Percentiles rank a stretch among this genome's conserved stretches.
Evolutionary conservation across 1,140 invertebrate species (phyloP).

Genomic region (Leptopilina boulardi): DNA sequence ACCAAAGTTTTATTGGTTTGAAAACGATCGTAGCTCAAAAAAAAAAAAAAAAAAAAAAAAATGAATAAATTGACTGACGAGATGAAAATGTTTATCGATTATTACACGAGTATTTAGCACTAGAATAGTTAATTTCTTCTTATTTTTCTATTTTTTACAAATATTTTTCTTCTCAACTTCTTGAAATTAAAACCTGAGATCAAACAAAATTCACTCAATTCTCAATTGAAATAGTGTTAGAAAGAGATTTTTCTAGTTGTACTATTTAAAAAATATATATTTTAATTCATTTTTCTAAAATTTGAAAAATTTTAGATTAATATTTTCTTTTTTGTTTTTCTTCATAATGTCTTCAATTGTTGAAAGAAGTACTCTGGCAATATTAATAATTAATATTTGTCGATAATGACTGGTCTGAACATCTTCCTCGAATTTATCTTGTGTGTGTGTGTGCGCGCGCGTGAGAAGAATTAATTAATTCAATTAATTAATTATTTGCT

Average conservation of each 20-base stretch:
- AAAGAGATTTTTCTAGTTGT: not conserved
- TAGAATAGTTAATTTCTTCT: not conserved
- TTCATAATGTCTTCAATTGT: not conserved
- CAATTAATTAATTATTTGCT: not conserved
- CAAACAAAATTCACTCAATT: conserved; percentile 3
- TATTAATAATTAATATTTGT: not conserved
- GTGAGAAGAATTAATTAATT: too few relatives aligned
- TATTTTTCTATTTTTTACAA: not conserved
- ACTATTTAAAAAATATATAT: not conserved
- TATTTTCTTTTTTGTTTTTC: not conserved
- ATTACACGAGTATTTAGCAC: too few relatives aligned
- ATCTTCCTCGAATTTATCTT: not conserved
- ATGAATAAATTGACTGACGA: too few relatives aligned
- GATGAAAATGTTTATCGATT: too few relatives aligned
- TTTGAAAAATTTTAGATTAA: not conserved
- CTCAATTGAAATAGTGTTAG: not conserved
- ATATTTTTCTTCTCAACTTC: too few relatives aligned
- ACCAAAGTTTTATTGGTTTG: too few relatives aligned
- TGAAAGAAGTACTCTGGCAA: too few relatives aligned
- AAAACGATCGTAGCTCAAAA: too few relatives aligned
- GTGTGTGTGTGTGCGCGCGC: not conserved
- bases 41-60: too few relatives aligned
- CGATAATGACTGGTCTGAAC: not conserved
- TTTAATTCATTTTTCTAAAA: not conserved
- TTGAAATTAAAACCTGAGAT: not conserved